Conservation (phyloP, 1,140 invertebrate species). For the Drosophila navojoa region DNA sequence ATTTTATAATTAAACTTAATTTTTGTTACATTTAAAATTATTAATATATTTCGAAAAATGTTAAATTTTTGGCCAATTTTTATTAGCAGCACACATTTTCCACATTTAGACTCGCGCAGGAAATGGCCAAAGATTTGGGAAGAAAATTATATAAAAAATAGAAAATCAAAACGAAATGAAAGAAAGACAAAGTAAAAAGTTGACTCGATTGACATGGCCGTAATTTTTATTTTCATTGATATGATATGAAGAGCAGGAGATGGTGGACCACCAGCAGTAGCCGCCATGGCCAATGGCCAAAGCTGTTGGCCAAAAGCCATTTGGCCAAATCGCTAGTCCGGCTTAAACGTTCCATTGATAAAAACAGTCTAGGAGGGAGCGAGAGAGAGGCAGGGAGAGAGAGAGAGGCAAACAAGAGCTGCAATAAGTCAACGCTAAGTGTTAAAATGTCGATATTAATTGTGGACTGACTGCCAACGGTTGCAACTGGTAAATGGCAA, state of each 20-base stretch:
- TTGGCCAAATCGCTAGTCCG: constrained; percentile 9
- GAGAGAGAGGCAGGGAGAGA: not conserved
- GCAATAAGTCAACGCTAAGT: constrained; percentile 80
- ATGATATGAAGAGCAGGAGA: constrained; percentile 44
- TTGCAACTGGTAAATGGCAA: constrained; percentile 18
- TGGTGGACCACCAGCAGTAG: constrained; percentile 32
- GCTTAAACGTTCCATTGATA: constrained; percentile 61
- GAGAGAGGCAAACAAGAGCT: constrained; percentile 47
- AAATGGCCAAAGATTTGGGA: constrained; percentile 44
- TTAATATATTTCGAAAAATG: too few species aligned
- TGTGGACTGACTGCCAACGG: constrained; percentile 59
- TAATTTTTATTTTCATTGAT: constrained; percentile 45
- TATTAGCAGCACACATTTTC: constrained; percentile 45
- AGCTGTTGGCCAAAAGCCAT: constrained; percentile 31
- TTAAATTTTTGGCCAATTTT: too few species aligned
- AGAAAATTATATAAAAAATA: not conserved
- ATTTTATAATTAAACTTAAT: too few species aligned
- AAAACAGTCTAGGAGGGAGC: constrained; percentile 59
- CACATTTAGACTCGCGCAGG: constrained; percentile 19
- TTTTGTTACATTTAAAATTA: too few species aligned
- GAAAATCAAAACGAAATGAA: constrained; percentile 23
- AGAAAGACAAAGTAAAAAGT: constrained; percentile 36
- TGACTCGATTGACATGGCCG: constrained; percentile 36
- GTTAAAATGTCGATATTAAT: constrained; percentile 83
- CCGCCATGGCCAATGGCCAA: not conserved